Percentiles rank a stretch among this genome's conserved stretches.
Evolutionary conservation across 2,113 vertebrate genomes (phyloP).

Genomic region (Tachysurus vachellii): DNA sequence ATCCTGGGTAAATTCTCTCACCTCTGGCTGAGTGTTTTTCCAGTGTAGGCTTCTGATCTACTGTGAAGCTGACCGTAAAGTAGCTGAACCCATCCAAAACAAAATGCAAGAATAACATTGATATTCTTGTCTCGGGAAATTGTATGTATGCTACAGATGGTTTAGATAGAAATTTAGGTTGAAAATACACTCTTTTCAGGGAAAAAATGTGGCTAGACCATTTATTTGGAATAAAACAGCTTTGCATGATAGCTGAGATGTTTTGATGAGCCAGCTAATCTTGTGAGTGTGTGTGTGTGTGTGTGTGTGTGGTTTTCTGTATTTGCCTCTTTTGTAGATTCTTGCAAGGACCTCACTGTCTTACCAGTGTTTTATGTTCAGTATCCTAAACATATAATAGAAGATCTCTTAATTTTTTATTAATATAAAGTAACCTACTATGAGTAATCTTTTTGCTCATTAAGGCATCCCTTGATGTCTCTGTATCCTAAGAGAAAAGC

Average conservation of each 20-base stretch:
- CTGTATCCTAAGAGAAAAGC: conserved; percentile 40
- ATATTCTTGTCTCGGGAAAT: not conserved
- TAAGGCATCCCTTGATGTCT: not conserved
- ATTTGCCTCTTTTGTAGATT: not conserved
- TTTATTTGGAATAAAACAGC: conserved; percentile 27
- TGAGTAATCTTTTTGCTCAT: not conserved
- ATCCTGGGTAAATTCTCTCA: not conserved
- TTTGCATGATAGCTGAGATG: conserved; percentile 10
- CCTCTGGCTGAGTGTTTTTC: not conserved
- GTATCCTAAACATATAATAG: not conserved
- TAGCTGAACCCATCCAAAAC: not conserved
- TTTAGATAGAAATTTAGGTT: not conserved
- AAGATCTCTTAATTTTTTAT: not conserved
- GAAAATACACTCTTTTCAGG: not conserved
- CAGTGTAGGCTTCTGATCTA: not conserved
- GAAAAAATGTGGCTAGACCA: not conserved
- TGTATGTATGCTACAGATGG: not conserved
- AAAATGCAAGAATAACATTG: not conserved
- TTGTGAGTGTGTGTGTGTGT: not conserved
- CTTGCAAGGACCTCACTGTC: not conserved
- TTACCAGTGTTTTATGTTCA: not conserved
- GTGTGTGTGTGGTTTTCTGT: not conserved
- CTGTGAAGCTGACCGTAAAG: not conserved
- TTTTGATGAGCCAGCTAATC: conserved; percentile 10
- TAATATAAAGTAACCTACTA: not conserved